Base-by-base conservation (phyloP, 92 coral and sea anemone species). In the Epizoanthus scotinus region DNA sequence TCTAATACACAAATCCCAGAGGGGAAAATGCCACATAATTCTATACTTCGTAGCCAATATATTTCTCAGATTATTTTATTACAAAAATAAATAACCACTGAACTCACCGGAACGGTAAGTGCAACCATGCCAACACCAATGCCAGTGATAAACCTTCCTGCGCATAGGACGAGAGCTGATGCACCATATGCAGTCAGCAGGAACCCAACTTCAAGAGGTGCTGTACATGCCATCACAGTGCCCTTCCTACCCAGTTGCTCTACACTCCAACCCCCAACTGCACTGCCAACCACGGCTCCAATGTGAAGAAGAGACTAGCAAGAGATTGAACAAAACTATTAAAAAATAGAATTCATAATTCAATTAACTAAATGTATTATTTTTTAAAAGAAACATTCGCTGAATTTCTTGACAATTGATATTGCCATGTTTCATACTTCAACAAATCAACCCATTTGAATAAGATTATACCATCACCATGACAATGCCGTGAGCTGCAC, bases 151-250 rank as follows among this genome's bases (percentile, higher is more conserved):
- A 92, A 29, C 81, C 98, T 82, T 18, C 98, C 94, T 8, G 78
- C 54, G 71, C 87, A 89, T 58, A 94, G 62, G 86, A 92, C 71
- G 7, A 78, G 56, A 31, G 38, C 60, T 49, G 77, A 80, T 29
- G 79, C 79, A 22, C 94, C 91, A 38, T 70, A 93, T 27, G 79
- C 85, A 19, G 93, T 82, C 61, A 92, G 47, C 70, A 90, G 64
- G 94, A 96, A 92, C 5, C 98, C 98, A 20, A 84, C 82, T n/a
- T 84, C 94, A 29, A 89, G 84, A n/a, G 98, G 98, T 34, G 90
- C 55, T 0, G 91, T 74, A 25, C 94, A 86, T 0, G 83, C 28
- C 67, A 94, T 82, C 0, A 92, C 84, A 42, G 88, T 71, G 18
- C 81, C 68, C 77, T 92, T 94, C 66, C 98, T 72, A 2, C 98